phyloP scores from a whole-genome alignment of 2,797 vertebrate genomes.

The Phyllotis vaccarum region DNA sequence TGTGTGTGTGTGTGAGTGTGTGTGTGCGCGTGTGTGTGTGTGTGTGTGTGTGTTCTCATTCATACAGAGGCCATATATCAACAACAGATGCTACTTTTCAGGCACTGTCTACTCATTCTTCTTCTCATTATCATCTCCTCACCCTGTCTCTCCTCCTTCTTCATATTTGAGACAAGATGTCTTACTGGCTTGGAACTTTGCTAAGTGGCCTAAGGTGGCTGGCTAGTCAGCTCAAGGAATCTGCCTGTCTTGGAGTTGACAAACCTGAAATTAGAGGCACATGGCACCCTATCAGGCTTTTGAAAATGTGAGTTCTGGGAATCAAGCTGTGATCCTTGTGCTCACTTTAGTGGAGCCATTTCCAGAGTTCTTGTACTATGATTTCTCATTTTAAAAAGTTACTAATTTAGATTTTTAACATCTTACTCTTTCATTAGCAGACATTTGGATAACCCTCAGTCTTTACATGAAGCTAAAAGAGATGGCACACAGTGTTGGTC shows the following conservation, averaged over 20 bases:
- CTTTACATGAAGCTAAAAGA: conserved; percentile 36
- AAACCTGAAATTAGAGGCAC: background rate
- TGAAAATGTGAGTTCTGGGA: background rate
- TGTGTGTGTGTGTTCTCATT: background rate
- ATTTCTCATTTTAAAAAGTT: background rate
- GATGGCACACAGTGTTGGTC: background rate
- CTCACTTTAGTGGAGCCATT: background rate
- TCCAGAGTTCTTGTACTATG: background rate
- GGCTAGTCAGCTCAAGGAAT: background rate
- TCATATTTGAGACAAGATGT: background rate
- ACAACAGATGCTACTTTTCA: background rate
- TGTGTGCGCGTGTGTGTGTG: too few relatives aligned
- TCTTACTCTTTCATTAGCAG: background rate
- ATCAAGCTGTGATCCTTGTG: background rate
- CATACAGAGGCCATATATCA: background rate
- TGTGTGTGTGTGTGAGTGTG: background rate
- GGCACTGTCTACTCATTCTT: too few relatives aligned
- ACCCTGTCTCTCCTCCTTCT: background rate
- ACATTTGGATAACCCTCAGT: background rate
- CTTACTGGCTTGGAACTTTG: background rate
- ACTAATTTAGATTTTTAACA: conserved; percentile 8
- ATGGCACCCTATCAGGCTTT: background rate
- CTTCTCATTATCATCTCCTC: background rate
- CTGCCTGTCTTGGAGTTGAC: background rate
- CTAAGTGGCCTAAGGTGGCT: background rate